Evolutionary conservation across 2,888 invertebrate species (phyloP), one percentile per base, ranked within the genome.

Genomic region (Graphium colonna): DNA sequence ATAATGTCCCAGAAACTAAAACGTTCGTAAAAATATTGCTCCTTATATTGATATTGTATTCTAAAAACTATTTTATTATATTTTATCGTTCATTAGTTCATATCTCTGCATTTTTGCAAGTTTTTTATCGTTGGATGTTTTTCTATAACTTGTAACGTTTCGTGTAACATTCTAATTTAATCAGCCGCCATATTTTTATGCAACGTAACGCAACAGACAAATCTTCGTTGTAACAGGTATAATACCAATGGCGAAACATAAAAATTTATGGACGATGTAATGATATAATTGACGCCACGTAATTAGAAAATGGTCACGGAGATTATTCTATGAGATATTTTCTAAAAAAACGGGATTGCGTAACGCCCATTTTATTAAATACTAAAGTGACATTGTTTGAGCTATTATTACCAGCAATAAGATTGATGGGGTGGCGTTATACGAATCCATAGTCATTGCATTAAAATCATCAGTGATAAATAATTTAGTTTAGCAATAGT

Each of bases 191-290:
- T 41, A n/a, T 18, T 41, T 41, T 18, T 18, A n/a, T n/a, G n/a
- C 21, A 41, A 18, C 18, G 10, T 41, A 41, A 41, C 41, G 18
- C 18, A 46, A 44, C 38, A 28, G 9, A n/a, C 31, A 46, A 40
- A 31, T 40, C 38, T 45, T n/a, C 9, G 31, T 5, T 52, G 40
- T 54, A 45, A 44, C 44, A n/a, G 12, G 18, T 50, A 33, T 26
- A 57, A 49, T 52, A 59, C 58, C 56, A 51, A 55, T 59, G 58
- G 44, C 54, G 61, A 56, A 61, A 59, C 57, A 46, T 28, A 56
- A 62, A 63, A 60, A 56, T 54, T 52, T 55, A 59, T 58, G 51
- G 56, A 52, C 58, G 52, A 55, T 55, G 51, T 60, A 61, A 61
- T 55, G 9, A 52, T 47, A 42, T 43, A 43, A 47, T 36, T 48